phyloP scores from a whole-genome alignment of 2,797 vertebrate genomes.

The Hybognathus amarus region DNA sequence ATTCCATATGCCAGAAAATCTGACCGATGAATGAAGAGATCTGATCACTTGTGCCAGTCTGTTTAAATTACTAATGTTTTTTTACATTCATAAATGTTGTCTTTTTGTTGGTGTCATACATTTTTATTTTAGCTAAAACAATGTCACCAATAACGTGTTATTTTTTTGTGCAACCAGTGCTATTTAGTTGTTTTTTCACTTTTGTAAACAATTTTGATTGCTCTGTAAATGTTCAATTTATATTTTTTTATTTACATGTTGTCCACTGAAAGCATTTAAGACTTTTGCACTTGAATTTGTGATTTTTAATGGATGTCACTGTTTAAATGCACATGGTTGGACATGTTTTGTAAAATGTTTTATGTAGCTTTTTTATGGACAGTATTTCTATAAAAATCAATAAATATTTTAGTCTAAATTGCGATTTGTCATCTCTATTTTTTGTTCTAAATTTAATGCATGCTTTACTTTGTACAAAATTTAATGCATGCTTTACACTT shows the following conservation, averaged over 20 bases:
- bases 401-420: slow-evolving; percentile 73
- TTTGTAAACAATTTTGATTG: slow-evolving; percentile 50
- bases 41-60: slow-evolving; percentile 58
- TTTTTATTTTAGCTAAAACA: slow-evolving; percentile 48
- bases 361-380: slow-evolving; percentile 56
- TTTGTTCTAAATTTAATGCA: neutral
- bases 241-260: slow-evolving; percentile 53
- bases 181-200: slow-evolving; percentile 55
- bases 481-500: neutral
- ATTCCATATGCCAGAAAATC: slow-evolving; percentile 67
- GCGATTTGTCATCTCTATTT: neutral
- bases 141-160: slow-evolving; percentile 39
- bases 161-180: slow-evolving; percentile 43
- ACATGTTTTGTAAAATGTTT: slow-evolving; percentile 53
- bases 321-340: slow-evolving; percentile 57
- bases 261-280: slow-evolving; percentile 55
- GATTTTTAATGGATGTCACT: slow-evolving; percentile 34
- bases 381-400: slow-evolving; percentile 70
- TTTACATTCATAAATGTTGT: slow-evolving; percentile 62
- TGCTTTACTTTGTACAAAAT: neutral
- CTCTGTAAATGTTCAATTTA: slow-evolving; percentile 63
- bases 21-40: slow-evolving; percentile 67
- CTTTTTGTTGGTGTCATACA: slow-evolving; percentile 60
- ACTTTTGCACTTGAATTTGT: slow-evolving; percentile 64
- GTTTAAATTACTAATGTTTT: neutral